These are phyloP conservation scores for Lepidurus arcticus DNA, from an alignment of 1,140 invertebrate genomes.

Conservation along the genomic window DNA sequence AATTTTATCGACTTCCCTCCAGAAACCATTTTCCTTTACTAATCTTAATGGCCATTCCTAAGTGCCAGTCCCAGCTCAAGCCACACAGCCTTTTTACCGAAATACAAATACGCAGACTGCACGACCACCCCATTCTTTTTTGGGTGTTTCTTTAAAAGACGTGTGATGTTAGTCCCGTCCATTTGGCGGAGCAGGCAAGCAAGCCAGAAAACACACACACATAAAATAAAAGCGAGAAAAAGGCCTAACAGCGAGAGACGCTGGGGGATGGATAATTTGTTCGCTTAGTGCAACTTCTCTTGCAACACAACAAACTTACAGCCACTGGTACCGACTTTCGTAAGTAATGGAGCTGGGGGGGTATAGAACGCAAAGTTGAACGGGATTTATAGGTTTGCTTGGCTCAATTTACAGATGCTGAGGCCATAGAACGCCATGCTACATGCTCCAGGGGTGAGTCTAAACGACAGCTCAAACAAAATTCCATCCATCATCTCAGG, in stretches of 20 bases:
- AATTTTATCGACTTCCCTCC: background rate
- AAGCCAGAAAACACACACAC: too few species aligned
- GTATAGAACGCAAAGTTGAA: background rate
- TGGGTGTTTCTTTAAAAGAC: too few species aligned
- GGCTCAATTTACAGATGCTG: background rate
- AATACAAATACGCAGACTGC: too few species aligned
- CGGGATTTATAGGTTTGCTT: background rate
- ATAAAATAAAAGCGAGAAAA: too few species aligned
- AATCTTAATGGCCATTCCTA: conserved; percentile 19
- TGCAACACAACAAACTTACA: background rate
- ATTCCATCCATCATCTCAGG: conserved; percentile 2
- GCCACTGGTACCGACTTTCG: background rate
- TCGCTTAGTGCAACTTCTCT: too few species aligned
- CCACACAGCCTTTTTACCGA: background rate
- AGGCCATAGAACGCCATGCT: background rate
- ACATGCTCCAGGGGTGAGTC: background rate
- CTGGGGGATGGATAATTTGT: too few species aligned
- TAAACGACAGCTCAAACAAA: background rate
- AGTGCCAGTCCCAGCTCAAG: background rate
- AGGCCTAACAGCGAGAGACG: too few species aligned
- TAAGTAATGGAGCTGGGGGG: background rate
- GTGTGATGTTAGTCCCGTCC: too few species aligned
- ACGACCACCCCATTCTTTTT: too few species aligned
- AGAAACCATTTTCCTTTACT: conserved; percentile 12
- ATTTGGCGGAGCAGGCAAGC: too few species aligned